phyloP scores from a whole-genome alignment of 1,140 invertebrate species.

The Pararge aegeria region DNA sequence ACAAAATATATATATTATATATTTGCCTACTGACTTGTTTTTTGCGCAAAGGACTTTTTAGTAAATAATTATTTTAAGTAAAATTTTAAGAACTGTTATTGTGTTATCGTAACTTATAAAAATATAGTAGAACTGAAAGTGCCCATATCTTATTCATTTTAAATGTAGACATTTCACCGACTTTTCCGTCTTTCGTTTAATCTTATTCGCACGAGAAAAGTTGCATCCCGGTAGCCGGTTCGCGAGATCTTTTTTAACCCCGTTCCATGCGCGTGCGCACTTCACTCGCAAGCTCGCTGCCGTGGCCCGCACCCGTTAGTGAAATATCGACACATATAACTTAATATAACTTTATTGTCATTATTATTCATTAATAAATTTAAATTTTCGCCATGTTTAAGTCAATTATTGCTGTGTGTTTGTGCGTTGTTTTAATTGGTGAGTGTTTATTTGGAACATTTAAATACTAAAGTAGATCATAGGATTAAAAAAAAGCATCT shows the following conservation, averaged over 20 bases:
- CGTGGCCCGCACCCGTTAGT: conserved; percentile 36
- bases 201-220: conserved; percentile 30
- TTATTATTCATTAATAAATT: conserved; percentile 20
- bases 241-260: conserved; percentile 52
- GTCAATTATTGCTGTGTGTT: conserved; percentile 49
- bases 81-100: no score
- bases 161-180: no score
- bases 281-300: conserved; percentile 49
- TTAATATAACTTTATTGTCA: neutral
- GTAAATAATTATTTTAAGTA: no score
- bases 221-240: conserved; percentile 31
- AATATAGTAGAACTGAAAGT: no score
- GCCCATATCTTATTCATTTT: no score
- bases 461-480: no score
- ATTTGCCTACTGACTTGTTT: no score
- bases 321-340: neutral
- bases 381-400: conserved; percentile 53
- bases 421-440: conserved; percentile 56
- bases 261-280: conserved; percentile 49
- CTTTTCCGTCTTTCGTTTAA: conserved; percentile 5
- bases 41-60: no score
- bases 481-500: no score
- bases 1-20: no score
- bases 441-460: conserved; percentile 41
- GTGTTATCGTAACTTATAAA: no score